Conservation (phyloP, 2,113 vertebrate genomes). For the Lagenorhynchus albirostris region DNA sequence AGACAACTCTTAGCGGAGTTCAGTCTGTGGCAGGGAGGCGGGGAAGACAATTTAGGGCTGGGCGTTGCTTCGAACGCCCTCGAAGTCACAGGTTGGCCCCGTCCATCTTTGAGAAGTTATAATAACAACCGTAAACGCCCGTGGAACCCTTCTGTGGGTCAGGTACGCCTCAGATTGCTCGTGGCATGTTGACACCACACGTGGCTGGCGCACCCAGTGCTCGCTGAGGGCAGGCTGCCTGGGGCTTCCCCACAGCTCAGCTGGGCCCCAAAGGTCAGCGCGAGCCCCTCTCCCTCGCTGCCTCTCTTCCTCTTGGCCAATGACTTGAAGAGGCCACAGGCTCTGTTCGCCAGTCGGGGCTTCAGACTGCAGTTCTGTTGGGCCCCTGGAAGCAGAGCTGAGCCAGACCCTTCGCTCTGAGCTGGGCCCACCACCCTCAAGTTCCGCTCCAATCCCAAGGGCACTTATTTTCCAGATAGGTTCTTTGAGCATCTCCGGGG, state of each 20-base stretch:
- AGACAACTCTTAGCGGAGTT: background rate
- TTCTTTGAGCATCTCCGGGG: background rate
- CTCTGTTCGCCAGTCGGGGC: background rate
- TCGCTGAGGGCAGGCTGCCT: background rate
- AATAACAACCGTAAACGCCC: fast-evolving
- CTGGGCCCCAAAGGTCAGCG: background rate
- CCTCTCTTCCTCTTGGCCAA: no score
- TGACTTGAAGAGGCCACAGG: background rate
- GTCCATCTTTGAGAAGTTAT: background rate
- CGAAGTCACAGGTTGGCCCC: background rate
- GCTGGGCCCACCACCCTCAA: background rate
- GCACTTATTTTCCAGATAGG: background rate
- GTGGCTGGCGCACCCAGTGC: no score
- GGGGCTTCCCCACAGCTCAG: background rate
- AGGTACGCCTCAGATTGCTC: background rate
- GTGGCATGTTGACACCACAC: no score
- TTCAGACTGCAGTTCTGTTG: background rate
- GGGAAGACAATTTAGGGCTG: background rate
- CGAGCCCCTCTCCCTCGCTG: background rate
- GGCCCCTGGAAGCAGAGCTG: background rate
- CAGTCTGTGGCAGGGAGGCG: background rate
- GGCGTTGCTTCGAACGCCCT: fast-evolving
- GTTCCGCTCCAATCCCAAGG: background rate
- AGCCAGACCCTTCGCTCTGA: background rate
- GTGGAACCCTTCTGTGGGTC: background rate